These are phyloP conservation scores for Lymantria dispar DNA, from an alignment of 2,888 invertebrate species.

Conservation along the genomic window DNA sequence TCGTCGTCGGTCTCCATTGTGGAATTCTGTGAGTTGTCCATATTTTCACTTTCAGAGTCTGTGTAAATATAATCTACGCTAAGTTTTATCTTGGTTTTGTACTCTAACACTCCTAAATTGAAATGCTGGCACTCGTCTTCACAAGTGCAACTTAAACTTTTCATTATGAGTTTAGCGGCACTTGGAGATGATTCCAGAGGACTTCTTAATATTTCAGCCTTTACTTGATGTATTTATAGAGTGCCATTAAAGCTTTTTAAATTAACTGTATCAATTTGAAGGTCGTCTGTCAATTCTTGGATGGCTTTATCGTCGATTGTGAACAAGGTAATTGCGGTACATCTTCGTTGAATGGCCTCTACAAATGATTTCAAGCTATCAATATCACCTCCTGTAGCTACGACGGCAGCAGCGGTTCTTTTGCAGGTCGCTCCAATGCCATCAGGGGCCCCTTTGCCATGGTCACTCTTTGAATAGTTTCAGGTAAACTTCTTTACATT, in stretches of 20 bases:
- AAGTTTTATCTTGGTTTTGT: too few relatives aligned
- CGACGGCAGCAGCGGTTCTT: conserved; percentile 32
- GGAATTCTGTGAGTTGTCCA: too few relatives aligned
- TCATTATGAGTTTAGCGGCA: too few relatives aligned
- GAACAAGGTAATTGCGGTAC: conserved; percentile 17
- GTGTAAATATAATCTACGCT: too few relatives aligned
- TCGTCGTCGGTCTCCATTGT: neutral
- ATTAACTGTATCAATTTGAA: conserved; percentile 13
- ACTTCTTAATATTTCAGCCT: too few relatives aligned
- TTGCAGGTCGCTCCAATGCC: conserved; percentile 42
- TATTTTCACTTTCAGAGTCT: too few relatives aligned
- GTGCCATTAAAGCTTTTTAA: conserved; percentile 9
- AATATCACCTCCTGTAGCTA: conserved; percentile 19
- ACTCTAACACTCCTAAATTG: too few relatives aligned
- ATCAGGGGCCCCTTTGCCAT: conserved; percentile 45
- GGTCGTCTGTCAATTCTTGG: conserved; percentile 11
- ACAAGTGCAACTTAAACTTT: conserved; percentile 11
- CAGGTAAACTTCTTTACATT: too few relatives aligned
- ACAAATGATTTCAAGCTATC: conserved; percentile 23
- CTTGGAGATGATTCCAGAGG: too few relatives aligned
- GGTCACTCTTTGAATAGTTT: conserved; percentile 36
- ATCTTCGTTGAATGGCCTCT: conserved; percentile 13
- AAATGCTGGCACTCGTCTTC: conserved; percentile 18
- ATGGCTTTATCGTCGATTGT: conserved; percentile 19
- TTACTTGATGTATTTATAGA: too few relatives aligned